Evolutionary conservation across 2,888 invertebrate genomes (phyloP), one percentile per base, ranked within the genome.

Genomic region (Galeopsomyia nigrocyanea): DNA sequence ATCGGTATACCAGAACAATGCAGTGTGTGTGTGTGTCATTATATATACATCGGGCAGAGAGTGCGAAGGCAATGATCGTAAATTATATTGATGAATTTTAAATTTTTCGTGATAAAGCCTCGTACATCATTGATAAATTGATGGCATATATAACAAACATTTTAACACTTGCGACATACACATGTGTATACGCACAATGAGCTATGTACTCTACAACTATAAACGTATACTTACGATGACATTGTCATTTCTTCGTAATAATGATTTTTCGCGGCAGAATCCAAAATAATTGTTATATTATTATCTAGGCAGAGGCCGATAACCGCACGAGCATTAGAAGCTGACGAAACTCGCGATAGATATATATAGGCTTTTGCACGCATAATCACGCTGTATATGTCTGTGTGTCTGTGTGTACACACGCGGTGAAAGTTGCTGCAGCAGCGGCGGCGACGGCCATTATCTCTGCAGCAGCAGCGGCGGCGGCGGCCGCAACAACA

Each of bases 361-460:
- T 39, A 39, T 39, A 10, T 13, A 39, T 26, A 7, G 13, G 1
- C 13, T 39, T 39, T 3, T 39, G 13, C 39, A 39, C 39, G 39
- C 39, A 39, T 39, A 39, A 10, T 10, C 39, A 39, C 1, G 7
- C 39, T 17, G n/a, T 31, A 26, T 50, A 39, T 13, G 16, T 16
- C 17, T 47, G 19, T 19, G n/a, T n/a, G n/a, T 46, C 5, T 51
- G 39, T n/a, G 57, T 16, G 26, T 49, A 53, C 53, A 57, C 71
- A 49, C 64, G 50, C 26, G 73, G 64, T 68, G 73, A 68, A 73
- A 64, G 73, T 70, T 64, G 71, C 65, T 14, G 70, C 61, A 7
- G 63, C 26, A 1, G 53, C 39, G 14, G 50, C 56, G 19, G 13
- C 39, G 39, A 39, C 50, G 46, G n/a, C 17, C 14, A 49, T 17